Evolutionary conservation across 2,888 invertebrate species (phyloP).

Genomic region (Dilophus febrilis): DNA sequence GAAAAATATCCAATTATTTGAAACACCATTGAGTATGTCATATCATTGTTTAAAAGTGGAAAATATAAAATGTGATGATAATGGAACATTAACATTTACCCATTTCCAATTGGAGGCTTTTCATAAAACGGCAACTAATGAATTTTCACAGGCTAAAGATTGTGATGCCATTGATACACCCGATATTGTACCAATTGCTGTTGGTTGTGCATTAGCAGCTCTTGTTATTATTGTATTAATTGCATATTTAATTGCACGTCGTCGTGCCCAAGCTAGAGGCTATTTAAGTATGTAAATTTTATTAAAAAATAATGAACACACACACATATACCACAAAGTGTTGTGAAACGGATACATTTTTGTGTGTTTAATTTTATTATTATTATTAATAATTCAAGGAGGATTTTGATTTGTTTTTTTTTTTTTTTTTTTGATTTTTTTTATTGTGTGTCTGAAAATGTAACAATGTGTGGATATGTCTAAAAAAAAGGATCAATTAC

Average conservation of each 20-base stretch:
- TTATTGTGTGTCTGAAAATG: no score
- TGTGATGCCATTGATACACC: conserved; percentile 56
- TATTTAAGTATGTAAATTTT: conserved; percentile 65
- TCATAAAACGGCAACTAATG: conserved; percentile 32
- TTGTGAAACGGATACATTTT: no score
- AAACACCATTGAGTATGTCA: conserved; percentile 44
- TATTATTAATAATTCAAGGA: no score
- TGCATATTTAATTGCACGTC: conserved; percentile 84
- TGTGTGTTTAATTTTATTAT: no score
- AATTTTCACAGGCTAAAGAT: conserved; percentile 53
- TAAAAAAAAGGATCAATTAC: no score
- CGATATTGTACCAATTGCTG: conserved; percentile 92
- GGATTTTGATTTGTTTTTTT: no score
- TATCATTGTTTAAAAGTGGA: conserved; percentile 52
- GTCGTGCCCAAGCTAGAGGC: conserved; percentile 64
- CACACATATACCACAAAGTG: no score
- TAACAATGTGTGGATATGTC: no score
- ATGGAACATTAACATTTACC: conserved; percentile 38
- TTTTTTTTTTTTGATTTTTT: no score
- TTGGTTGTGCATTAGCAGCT: conserved; percentile 81
- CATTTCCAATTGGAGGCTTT: conserved; percentile 61
- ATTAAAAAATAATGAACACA: neutral
- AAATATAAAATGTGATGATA: conserved; percentile 28
- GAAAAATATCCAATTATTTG: conserved; percentile 31
- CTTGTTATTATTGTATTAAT: conserved; percentile 81